phyloP scores from a whole-genome alignment of 2,113 vertebrate genomes.

The Leptobrachium ailaonicum region DNA sequence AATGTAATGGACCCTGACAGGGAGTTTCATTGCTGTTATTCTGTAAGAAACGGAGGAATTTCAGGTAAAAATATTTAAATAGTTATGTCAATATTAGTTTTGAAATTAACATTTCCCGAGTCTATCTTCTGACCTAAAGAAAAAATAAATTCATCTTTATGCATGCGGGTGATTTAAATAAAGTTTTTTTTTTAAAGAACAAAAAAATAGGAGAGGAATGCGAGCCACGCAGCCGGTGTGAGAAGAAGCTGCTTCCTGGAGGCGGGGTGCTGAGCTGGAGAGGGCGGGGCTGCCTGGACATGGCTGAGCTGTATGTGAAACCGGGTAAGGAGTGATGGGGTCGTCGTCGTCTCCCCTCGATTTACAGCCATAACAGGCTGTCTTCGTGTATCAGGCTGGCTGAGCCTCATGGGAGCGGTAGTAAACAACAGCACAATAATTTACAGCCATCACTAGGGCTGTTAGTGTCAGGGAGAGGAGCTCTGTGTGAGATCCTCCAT shows the following conservation, averaged over 20 bases:
- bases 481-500: no score
- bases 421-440: neutral
- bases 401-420: neutral
- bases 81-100: no score
- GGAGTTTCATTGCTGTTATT: no score
- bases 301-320: conserved; percentile 71
- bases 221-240: conserved; percentile 23
- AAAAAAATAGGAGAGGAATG: conserved; percentile 8
- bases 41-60: no score
- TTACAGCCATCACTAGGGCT: no score
- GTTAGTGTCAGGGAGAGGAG: no score
- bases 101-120: no score
- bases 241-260: conserved; percentile 21
- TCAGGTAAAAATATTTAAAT: no score
- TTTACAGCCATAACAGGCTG: neutral
- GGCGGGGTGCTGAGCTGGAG: conserved; percentile 23
- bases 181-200: conserved; percentile 15
- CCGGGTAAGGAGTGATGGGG: conserved; percentile 59
- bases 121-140: no score
- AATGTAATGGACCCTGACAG: no score
- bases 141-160: neutral
- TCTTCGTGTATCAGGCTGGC: neutral
- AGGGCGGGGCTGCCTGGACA: conserved; percentile 54
- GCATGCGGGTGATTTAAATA: neutral
- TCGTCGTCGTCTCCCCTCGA: neutral